Conservation (phyloP, 2,797 vertebrate species). For the Acrocephalus scirpaceus region DNA sequence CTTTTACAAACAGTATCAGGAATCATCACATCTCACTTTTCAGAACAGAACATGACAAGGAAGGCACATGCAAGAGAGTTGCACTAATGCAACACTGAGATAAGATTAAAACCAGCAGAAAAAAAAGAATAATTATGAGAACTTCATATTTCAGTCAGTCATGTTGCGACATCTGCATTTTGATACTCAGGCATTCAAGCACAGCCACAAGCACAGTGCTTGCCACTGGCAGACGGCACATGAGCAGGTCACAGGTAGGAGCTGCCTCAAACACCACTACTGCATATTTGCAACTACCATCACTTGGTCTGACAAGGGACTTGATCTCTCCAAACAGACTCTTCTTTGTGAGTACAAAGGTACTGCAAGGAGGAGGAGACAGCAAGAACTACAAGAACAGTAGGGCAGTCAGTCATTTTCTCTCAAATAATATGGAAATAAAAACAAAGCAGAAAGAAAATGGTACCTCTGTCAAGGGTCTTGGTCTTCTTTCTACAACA, state of each 20-base stretch:
- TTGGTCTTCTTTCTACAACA: slow-evolving; percentile 89
- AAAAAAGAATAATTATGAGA: not conserved
- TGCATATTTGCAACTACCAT: not conserved
- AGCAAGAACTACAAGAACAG: not conserved
- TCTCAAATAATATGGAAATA: not conserved
- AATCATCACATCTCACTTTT: not conserved
- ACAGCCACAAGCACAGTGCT: not conserved
- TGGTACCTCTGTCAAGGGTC: slow-evolving; percentile 91
- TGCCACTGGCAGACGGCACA: rapidly evolving
- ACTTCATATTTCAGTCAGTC: not conserved
- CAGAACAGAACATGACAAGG: not conserved
- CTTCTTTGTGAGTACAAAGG: not conserved
- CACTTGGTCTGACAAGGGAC: not conserved
- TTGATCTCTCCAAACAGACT: not conserved
- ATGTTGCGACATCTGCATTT: not conserved
- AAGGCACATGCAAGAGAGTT: not conserved
- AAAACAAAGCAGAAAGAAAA: slow-evolving; percentile 22
- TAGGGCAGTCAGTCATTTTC: not conserved
- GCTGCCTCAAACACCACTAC: not conserved
- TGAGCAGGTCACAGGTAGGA: not conserved
- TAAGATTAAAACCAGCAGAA: not conserved
- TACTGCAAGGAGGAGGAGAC: not conserved
- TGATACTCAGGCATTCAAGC: not conserved
- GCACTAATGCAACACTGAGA: not conserved
- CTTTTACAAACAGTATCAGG: not conserved